These are phyloP conservation scores for Heterohyrax brucei DNA, from an alignment of 2,797 vertebrate genomes.

Conservation along the genomic window DNA sequence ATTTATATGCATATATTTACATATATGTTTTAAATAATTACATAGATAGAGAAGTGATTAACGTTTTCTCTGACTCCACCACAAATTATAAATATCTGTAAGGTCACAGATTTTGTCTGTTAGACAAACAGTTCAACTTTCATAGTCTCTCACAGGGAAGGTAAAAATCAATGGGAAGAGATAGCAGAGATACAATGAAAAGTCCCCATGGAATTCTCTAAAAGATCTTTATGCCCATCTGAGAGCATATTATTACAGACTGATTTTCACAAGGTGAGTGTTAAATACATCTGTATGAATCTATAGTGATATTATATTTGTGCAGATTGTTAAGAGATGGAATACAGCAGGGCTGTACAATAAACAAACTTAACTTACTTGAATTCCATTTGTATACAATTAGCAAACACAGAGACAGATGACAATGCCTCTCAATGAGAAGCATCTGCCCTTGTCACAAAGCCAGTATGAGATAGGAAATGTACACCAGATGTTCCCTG, in stretches of 20 bases:
- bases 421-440: background rate
- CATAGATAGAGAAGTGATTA: background rate
- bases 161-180: constrained; percentile 65
- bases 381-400: background rate
- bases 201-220: background rate
- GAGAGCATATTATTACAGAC: background rate
- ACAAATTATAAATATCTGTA: constrained; percentile 51
- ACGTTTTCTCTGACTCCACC: constrained; percentile 7
- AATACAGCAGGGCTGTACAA: background rate
- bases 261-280: constrained; percentile 16
- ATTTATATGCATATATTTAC: background rate
- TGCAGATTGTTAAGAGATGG: background rate
- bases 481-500: background rate
- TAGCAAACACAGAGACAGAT: background rate
- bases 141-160: constrained; percentile 3
- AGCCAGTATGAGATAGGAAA: background rate
- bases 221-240: background rate
- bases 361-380: constrained; percentile 5
- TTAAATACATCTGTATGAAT: constrained; percentile 15
- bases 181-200: constrained; percentile 36
- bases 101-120: constrained; percentile 31
- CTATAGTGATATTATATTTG: background rate
- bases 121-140: constrained; percentile 51
- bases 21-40: too few relatives aligned
- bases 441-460: background rate